Percentiles rank a stretch among this genome's conserved stretches.
Conservation (phyloP, 2,888 invertebrate species). For the Endotricha flammealis region DNA sequence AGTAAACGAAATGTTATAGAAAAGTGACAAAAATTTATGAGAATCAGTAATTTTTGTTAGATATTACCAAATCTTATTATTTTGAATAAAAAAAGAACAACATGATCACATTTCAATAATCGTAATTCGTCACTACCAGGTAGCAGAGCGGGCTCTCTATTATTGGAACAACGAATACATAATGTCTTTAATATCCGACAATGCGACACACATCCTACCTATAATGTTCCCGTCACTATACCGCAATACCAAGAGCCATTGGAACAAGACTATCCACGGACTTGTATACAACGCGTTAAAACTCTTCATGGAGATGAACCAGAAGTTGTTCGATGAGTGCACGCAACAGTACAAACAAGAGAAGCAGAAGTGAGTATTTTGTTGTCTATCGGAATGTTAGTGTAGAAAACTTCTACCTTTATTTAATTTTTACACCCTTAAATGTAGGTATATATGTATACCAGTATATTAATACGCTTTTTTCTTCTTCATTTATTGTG, state of each 20-base stretch:
- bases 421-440: too few relatives aligned
- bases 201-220: slow-evolving; percentile 97
- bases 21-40: too few relatives aligned
- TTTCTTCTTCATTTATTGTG: too few relatives aligned
- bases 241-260: slow-evolving; percentile 98
- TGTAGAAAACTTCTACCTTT: too few relatives aligned
- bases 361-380: slow-evolving; percentile 82
- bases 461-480: too few relatives aligned
- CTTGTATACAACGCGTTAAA: slow-evolving; percentile 99
- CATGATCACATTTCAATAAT: slow-evolving; percentile 1
- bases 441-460: too few relatives aligned
- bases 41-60: too few relatives aligned
- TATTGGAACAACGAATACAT: slow-evolving; percentile 99
- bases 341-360: slow-evolving; percentile 95
- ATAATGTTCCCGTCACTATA: slow-evolving; percentile 99
- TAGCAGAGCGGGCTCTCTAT: slow-evolving; percentile 98
- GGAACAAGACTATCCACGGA: slow-evolving; percentile 99
- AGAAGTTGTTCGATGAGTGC: slow-evolving; percentile 99
- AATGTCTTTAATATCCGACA: slow-evolving; percentile 98
- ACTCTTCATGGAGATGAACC: slow-evolving; percentile 99
- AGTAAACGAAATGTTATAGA: too few relatives aligned
- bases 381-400: too few relatives aligned
- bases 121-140: slow-evolving; percentile 75
- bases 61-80: too few relatives aligned
- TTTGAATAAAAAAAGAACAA: too few relatives aligned